Evolutionary conservation across 1,140 invertebrate species (phyloP).

Genomic region (Bombyx mandarina): DNA sequence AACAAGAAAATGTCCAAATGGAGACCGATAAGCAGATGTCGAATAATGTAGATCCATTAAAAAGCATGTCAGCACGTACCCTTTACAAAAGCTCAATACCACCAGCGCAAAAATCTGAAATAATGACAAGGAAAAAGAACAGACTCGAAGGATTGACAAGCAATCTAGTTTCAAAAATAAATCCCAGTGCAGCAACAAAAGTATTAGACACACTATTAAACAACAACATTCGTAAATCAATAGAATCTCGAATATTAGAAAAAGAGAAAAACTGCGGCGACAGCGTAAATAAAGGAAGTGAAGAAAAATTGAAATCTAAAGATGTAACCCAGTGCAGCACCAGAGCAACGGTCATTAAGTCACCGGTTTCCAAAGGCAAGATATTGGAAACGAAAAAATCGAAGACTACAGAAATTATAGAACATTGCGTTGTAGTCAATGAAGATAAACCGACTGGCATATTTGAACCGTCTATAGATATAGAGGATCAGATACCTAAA

Average conservation of each 20-base stretch:
- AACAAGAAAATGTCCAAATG: conserved; percentile 17
- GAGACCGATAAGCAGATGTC: conserved; percentile 20
- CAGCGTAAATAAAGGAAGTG: conserved; percentile 28
- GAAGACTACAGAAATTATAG: conserved; percentile 43
- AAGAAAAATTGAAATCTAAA: conserved; percentile 47
- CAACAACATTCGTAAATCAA: conserved; percentile 69
- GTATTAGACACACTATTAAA: conserved; percentile 66
- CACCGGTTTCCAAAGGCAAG: conserved; percentile 62
- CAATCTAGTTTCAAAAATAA: conserved; percentile 70
- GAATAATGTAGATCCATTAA: conserved; percentile 44
- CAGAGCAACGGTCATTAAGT: conserved; percentile 71
- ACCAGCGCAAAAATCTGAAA: conserved; percentile 66
- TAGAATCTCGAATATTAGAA: conserved; percentile 67
- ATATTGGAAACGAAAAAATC: conserved; percentile 57
- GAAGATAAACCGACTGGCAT: conserved; percentile 74
- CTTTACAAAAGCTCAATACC: conserved; percentile 61
- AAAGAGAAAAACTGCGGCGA: conserved; percentile 53
- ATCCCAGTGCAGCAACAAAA: conserved; percentile 66
- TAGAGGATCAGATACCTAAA: conserved; percentile 75
- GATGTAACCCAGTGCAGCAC: conserved; percentile 54
- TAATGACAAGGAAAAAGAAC: conserved; percentile 72
- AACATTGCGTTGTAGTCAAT: conserved; percentile 53
- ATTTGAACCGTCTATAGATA: conserved; percentile 75
- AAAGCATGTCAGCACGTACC: conserved; percentile 57
- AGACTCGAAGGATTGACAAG: conserved; percentile 72